Evolutionary conservation across 1,140 invertebrate genomes (phyloP).

Genomic region (Pygmarrhopalites habei): DNA sequence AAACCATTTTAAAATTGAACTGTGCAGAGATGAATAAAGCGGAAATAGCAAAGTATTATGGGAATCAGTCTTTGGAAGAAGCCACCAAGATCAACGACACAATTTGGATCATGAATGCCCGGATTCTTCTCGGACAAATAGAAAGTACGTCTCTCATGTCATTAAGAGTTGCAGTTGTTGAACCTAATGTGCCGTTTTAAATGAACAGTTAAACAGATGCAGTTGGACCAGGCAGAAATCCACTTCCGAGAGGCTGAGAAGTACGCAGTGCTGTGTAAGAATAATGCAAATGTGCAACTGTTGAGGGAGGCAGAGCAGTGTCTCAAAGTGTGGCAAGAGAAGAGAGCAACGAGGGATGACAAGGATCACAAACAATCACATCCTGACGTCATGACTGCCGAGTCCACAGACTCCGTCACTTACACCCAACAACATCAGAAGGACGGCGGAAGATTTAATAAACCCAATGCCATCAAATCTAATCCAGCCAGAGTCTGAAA

Average conservation of each 20-base stretch:
- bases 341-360: constrained; percentile 11
- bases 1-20: no score
- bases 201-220: not conserved
- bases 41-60: constrained; percentile 35
- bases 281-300: constrained; percentile 25
- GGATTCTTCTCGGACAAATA: constrained; percentile 32
- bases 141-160: constrained; percentile 23
- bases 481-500: no score
- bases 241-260: constrained; percentile 31
- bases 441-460: no score
- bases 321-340: constrained; percentile 34
- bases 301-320: constrained; percentile 37
- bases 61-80: constrained; percentile 31
- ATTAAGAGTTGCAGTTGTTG: constrained; percentile 12
- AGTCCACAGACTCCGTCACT: no score
- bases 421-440: no score
- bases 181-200: not conserved
- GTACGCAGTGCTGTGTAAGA: constrained; percentile 13
- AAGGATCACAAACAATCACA: no score
- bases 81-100: constrained; percentile 32
- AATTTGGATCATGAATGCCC: constrained; percentile 39
- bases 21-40: constrained; percentile 31
- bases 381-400: no score
- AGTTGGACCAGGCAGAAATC: constrained; percentile 16
- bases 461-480: no score